Conservation (phyloP, 2,113 vertebrate species). For the Tinamus guttatus region DNA sequence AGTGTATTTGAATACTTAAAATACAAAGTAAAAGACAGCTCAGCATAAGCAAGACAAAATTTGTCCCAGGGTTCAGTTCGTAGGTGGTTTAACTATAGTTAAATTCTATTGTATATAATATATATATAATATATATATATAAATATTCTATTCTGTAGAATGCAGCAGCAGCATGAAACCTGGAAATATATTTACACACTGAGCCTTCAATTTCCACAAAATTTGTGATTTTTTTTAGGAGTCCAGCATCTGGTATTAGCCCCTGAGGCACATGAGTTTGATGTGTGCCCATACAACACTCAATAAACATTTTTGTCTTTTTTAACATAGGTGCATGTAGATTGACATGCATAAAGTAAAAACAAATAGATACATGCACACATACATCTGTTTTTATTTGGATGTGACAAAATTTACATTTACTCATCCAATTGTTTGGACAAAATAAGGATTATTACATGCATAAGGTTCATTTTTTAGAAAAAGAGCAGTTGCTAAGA, state of each 20-base stretch:
- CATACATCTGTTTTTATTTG: neutral
- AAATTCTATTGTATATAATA: too few species aligned
- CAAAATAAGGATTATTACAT: neutral
- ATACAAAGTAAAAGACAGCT: neutral
- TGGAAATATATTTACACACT: neutral
- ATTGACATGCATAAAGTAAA: neutral
- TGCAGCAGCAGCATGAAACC: neutral
- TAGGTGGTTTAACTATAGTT: neutral
- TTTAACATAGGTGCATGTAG: neutral
- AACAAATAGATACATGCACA: fast-evolving
- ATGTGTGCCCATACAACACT: fast-evolving
- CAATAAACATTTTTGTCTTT: neutral
- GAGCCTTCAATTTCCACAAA: neutral
- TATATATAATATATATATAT: too few species aligned
- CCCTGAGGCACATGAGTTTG: neutral
- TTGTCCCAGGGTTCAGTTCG: neutral
- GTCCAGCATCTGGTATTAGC: neutral
- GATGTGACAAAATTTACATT: neutral
- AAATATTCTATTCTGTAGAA: too few species aligned
- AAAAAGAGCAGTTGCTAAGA: neutral
- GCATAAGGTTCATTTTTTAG: neutral
- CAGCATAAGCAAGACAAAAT: neutral
- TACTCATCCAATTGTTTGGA: neutral
- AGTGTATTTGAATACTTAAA: neutral
- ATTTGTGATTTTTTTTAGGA: neutral